Percentiles rank a stretch among this genome's conserved stretches.
These are phyloP conservation scores for Polyommatus iphigenia DNA, from an alignment of 2,888 invertebrate genomes.

Conservation along the genomic window DNA sequence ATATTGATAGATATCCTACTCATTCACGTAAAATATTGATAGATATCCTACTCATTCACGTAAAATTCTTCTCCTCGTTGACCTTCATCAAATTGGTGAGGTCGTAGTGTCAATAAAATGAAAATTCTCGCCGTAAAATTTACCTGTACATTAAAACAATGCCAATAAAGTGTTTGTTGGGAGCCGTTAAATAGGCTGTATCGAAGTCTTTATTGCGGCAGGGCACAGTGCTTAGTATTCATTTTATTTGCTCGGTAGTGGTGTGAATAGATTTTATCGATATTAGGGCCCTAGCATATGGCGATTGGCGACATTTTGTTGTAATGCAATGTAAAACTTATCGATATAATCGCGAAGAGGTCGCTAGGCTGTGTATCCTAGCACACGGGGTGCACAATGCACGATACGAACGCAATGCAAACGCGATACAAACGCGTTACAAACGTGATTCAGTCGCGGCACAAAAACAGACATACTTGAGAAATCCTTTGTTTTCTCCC, in stretches of 20 bases:
- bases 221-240: background rate
- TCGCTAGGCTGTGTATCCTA: too few relatives aligned
- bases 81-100: conserved; percentile 11
- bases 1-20: background rate
- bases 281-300: background rate
- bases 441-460: too few relatives aligned
- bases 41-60: background rate
- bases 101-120: conserved; percentile 17
- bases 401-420: too few relatives aligned
- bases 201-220: background rate
- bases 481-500: too few relatives aligned
- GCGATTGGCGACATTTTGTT: background rate
- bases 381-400: too few relatives aligned
- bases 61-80: conserved; percentile 1
- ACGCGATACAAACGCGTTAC: too few relatives aligned
- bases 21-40: background rate
- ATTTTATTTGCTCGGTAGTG: conserved; percentile 14
- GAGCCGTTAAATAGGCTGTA: conserved; percentile 1
- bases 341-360: too few relatives aligned
- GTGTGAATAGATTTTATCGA: background rate
- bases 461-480: too few relatives aligned
- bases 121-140: conserved; percentile 10
- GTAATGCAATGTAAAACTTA: too few relatives aligned
- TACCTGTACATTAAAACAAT: conserved; percentile 28
- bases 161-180: conserved; percentile 22